Evolutionary conservation across 2,888 invertebrate species (phyloP).

Genomic region (Anorthoa munda): DNA sequence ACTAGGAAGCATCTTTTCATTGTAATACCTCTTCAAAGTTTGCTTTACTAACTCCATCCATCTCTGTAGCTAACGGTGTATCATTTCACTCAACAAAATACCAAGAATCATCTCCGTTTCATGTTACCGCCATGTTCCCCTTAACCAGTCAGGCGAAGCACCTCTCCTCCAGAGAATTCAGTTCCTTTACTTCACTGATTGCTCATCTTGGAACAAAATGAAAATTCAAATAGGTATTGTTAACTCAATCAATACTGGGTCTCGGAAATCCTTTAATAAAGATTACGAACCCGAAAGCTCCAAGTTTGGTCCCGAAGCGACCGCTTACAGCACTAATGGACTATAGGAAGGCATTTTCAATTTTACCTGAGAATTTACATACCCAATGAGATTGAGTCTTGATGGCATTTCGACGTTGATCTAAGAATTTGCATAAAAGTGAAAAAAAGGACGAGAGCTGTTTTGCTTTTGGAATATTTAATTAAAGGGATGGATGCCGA

Average conservation of each 20-base stretch:
- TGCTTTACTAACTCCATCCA: not conserved
- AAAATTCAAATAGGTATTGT: constrained; percentile 65
- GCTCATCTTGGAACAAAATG: constrained; percentile 57
- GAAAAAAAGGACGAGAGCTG: constrained; percentile 46
- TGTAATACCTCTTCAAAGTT: not conserved
- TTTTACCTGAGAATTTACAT: constrained; percentile 85
- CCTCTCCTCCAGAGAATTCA: constrained; percentile 21
- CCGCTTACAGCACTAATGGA: constrained; percentile 73
- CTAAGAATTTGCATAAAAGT: constrained; percentile 78
- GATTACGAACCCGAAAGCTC: constrained; percentile 64
- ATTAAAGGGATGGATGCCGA: constrained; percentile 37
- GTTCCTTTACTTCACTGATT: constrained; percentile 46
- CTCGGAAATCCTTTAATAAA: constrained; percentile 64
- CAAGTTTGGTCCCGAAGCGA: constrained; percentile 53
- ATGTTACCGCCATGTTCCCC: not conserved
- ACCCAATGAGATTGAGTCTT: constrained; percentile 81
- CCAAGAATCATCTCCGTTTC: not conserved
- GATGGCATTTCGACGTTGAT: constrained; percentile 74
- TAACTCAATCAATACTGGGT: constrained; percentile 63
- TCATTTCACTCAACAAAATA: not conserved
- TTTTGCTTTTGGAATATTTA: constrained; percentile 57
- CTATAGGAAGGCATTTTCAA: constrained; percentile 82
- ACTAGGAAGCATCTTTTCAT: not conserved
- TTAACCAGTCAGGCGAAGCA: constrained; percentile 17
- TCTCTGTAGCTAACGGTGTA: not conserved